Conservation (phyloP, 1,140 invertebrate species). For the Onthophagus taurus region DNA sequence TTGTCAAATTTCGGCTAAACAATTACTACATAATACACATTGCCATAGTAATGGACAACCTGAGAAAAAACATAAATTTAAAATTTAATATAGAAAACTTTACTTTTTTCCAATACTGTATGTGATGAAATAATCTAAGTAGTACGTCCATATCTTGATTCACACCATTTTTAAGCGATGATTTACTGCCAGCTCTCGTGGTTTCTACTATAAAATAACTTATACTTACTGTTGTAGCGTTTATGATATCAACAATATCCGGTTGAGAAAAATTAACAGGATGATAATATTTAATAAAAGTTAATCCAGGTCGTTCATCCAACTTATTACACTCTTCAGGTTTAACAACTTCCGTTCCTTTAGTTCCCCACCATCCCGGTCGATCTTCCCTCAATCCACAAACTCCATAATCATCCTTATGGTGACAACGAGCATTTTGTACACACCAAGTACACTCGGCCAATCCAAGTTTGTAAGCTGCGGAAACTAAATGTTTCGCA, state of each 20-base stretch:
- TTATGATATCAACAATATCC: constrained; percentile 73
- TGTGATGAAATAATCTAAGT: no score
- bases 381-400: constrained; percentile 67
- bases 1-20: no score
- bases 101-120: no score
- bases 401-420: constrained; percentile 73
- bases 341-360: constrained; percentile 68
- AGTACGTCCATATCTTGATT: no score
- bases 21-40: no score
- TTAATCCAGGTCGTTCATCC: constrained; percentile 78
- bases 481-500: constrained; percentile 44
- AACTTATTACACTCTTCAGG: constrained; percentile 66
- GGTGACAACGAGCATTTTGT: constrained; percentile 82
- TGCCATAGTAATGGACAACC: no score
- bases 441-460: constrained; percentile 88
- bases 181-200: no score
- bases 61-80: no score
- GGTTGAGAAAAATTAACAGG: constrained; percentile 80
- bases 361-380: constrained; percentile 80
- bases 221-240: constrained; percentile 55
- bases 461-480: constrained; percentile 61
- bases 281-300: constrained; percentile 76
- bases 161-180: no score
- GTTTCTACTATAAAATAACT: no score
- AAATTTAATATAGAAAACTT: no score